phyloP scores from a whole-genome alignment of 2,113 vertebrate species.

The Oryzias curvinotus region DNA sequence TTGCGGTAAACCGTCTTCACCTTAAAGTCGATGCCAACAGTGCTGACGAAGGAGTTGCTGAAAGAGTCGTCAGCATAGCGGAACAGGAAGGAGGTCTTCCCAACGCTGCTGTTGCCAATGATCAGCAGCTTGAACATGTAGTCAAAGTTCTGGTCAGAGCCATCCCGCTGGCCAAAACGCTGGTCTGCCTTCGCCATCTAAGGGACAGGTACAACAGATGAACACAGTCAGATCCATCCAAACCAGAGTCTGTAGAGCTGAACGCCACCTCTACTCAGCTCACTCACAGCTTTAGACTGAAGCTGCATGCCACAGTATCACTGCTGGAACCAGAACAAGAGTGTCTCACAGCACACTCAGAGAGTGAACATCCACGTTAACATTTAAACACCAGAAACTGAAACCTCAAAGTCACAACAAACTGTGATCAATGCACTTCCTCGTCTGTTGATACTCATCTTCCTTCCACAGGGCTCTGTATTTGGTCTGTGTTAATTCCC shows the following conservation, averaged over 20 bases:
- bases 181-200: conserved; percentile 97
- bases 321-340: too few species aligned
- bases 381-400: too few species aligned
- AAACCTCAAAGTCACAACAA: too few species aligned
- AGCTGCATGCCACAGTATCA: too few species aligned
- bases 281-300: too few species aligned
- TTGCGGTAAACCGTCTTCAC: conserved; percentile 98
- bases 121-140: conserved; percentile 99
- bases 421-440: too few species aligned
- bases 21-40: conserved; percentile 98
- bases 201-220: background rate
- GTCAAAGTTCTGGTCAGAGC: conserved; percentile 98
- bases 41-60: conserved; percentile 96
- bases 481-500: too few species aligned
- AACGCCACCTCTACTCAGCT: too few species aligned
- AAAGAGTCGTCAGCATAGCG: conserved; percentile 96
- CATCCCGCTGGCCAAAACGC: conserved; percentile 89
- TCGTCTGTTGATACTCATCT: too few species aligned
- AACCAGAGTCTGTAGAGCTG: background rate
- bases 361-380: too few species aligned
- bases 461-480: too few species aligned
- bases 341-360: too few species aligned
- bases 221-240: background rate
- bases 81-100: conserved; percentile 97
- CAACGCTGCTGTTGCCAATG: conserved; percentile 97